Evolutionary conservation across 92 coral and sea anemone genomes (phyloP).

Genomic region (Scolanthus callimorphus): DNA sequence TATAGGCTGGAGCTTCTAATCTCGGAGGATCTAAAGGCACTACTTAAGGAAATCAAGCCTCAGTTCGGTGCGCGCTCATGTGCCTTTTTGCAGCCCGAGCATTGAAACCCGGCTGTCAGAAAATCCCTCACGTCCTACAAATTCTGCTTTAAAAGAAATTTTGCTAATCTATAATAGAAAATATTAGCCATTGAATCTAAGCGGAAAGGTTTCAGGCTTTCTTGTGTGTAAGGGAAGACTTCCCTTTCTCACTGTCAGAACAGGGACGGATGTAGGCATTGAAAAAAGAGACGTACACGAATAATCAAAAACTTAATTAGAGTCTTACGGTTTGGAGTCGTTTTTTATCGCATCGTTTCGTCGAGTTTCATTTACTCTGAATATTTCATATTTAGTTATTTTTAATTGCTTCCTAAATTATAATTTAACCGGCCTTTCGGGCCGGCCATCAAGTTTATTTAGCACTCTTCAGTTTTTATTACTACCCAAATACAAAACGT

Average conservation of each 20-base stretch:
- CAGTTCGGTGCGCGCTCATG: not conserved
- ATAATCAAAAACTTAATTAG: conserved; percentile 59
- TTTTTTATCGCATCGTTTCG: conserved; percentile 37
- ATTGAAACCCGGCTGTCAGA: not conserved
- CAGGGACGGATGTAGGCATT: conserved; percentile 66
- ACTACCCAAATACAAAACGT: conserved; percentile 72
- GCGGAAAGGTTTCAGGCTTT: conserved; percentile 47
- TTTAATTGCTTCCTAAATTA: conserved; percentile 81
- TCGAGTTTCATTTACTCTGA: conserved; percentile 32
- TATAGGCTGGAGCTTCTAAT: conserved; percentile 13
- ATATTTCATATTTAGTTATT: conserved; percentile 60
- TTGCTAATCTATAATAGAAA: not conserved
- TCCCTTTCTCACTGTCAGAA: conserved; percentile 33
- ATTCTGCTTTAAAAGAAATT: not conserved
- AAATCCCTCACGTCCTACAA: not conserved
- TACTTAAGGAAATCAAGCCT: conserved; percentile 20
- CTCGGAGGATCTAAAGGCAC: conserved; percentile 21
- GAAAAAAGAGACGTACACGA: conserved; percentile 32
- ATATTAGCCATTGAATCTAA: conserved; percentile 56
- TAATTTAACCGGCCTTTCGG: conserved; percentile 80
- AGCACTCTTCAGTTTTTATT: conserved; percentile 84
- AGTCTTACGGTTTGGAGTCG: conserved; percentile 17
- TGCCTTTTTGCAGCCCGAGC: not conserved
- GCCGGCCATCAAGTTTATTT: conserved; percentile 74
- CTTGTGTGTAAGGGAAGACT: conserved; percentile 13